Base-by-base conservation (phyloP, 2,113 vertebrate species). In the Scortum barcoo region DNA sequence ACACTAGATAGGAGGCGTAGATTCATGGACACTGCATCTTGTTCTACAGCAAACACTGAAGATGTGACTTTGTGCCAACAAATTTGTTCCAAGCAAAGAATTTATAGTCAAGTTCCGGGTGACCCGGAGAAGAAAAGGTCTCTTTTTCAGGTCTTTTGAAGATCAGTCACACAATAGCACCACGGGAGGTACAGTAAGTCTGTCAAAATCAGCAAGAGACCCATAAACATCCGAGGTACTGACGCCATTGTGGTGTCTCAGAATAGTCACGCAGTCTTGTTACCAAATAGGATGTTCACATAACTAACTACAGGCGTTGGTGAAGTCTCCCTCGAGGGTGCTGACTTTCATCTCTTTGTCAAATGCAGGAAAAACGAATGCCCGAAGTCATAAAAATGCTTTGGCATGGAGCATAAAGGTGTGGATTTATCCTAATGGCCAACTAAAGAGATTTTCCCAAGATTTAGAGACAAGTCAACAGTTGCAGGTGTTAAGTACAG, bases 101-200 rank as follows among this genome's bases (percentile, higher is more conserved):
- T 56, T 61, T 9, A 8, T 40, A 36, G 57, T 19, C 36, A 4
- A 61, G 30, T 50, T 40, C 40, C 62, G 1, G 0, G 24, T 2
- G 54, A 36, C 17, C 36, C 33, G 17, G 5, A 9, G 11, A 24
- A 38, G 16, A 50, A 58, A 68, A 14, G 3, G 16, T 0, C 4
- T 19, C 6, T 9, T 67, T 48, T 72, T 80, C 12, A 33, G 36
- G 33, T 38, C 58, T 46, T 83, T 81, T 83, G 38, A 44, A 76
- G 78, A 73, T 82, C 74, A 72, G 7, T 71, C 28, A 33, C 63
- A 92, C 86, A 92, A 88, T 70, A 57, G 28, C 83, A 57, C 77
- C 4, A 19, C 0, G 0, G 61, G 83, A 72, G 79, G 70, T 44
- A 19, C 53, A 65, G 28, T 19, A 13, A 38, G 22, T 69, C 44